A percentile compares a stretch with the other conserved stretches of the same genome.
These are phyloP conservation scores for Cichladusa arquata DNA, from an alignment of 2,113 vertebrate genomes.

Conservation along the genomic window DNA sequence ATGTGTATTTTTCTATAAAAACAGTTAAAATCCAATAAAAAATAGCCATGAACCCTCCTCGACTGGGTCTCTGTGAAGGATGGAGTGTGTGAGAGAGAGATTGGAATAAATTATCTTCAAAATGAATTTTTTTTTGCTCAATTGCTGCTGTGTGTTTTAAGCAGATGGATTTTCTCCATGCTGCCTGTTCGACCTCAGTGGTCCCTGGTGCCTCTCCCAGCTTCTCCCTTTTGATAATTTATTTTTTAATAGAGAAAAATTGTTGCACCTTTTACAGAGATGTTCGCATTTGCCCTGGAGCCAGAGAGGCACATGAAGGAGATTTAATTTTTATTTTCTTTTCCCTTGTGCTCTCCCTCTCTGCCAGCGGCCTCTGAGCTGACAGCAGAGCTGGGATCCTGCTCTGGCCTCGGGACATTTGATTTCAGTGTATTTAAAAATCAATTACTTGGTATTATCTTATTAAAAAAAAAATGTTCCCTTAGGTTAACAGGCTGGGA, in stretches of 20 bases:
- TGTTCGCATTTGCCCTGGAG: background rate
- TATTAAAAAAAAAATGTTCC: background rate
- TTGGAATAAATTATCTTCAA: slow-evolving; percentile 44
- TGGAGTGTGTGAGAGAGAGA: background rate
- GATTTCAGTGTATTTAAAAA: slow-evolving; percentile 53
- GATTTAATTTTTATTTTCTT: slow-evolving; percentile 22
- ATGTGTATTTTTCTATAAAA: slow-evolving; percentile 65
- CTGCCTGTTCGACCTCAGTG: accelerated
- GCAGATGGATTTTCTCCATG: background rate
- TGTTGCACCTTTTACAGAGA: background rate
- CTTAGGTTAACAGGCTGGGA: background rate
- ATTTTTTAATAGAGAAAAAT: background rate
- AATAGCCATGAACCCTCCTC: background rate
- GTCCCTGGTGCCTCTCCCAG: background rate
- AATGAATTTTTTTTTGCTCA: background rate
- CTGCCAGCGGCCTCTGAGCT: background rate
- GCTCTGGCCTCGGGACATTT: slow-evolving; percentile 5
- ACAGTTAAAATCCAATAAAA: background rate
- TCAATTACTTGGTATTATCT: slow-evolving; percentile 41
- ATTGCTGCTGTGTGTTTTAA: background rate
- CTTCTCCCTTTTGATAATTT: background rate
- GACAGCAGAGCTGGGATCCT: background rate
- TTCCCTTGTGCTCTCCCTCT: background rate
- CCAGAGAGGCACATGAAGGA: background rate
- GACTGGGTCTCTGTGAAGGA: background rate